Conservation (phyloP, 2,888 invertebrate genomes). For the Trichopoda pennipes region DNA sequence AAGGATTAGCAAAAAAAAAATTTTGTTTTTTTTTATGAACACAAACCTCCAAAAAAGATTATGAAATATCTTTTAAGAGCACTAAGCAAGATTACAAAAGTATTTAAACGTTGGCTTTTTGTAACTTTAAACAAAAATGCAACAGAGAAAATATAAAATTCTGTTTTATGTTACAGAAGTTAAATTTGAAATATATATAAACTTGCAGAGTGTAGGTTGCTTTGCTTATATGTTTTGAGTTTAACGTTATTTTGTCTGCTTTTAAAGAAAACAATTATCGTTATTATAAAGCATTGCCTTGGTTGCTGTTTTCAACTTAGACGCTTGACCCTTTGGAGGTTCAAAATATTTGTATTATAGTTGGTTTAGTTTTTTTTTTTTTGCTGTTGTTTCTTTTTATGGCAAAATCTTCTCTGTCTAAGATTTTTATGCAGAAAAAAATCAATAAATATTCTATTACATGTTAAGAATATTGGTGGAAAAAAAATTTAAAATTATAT, state of each 20-base stretch:
- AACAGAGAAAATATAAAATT: neutral
- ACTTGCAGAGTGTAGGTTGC: constrained; percentile 50
- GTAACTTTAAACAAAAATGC: constrained; percentile 23
- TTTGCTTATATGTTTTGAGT: neutral
- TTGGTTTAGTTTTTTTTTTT: constrained; percentile 25
- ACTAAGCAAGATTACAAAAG: constrained; percentile 64
- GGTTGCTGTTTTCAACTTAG: constrained; percentile 65
- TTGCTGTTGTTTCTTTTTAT: neutral
- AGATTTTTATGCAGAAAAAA: constrained; percentile 55
- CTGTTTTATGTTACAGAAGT: neutral
- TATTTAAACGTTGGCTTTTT: constrained; percentile 64
- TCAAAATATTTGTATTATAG: constrained; percentile 68
- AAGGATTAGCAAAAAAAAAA: constrained; percentile 32
- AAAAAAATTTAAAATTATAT: constrained; percentile 33
- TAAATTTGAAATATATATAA: constrained; percentile 43
- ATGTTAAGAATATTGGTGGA: constrained; percentile 54
- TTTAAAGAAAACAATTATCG: constrained; percentile 53
- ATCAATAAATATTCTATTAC: constrained; percentile 71
- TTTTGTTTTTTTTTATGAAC: constrained; percentile 34
- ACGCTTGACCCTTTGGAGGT: constrained; percentile 73
- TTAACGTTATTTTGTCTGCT: constrained; percentile 14
- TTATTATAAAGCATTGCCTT: constrained; percentile 56
- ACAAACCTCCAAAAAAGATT: constrained; percentile 62
- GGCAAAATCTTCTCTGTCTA: constrained; percentile 12
- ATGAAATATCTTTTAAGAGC: constrained; percentile 69